Conservation (phyloP, 2,113 vertebrate genomes). For the human (Homo sapiens) region GRCh38 chr15:99819501-99820000, state of each 20-base stretch:
- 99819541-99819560: neutral
- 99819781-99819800: conserved; percentile 4
- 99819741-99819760: neutral
- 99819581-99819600: neutral
- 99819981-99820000: conserved; percentile 17
- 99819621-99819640: neutral
- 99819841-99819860: neutral
- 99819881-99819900: neutral
- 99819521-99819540: neutral
- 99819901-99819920: neutral
- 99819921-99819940: neutral
- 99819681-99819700: neutral
- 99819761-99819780: neutral
- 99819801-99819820: neutral
- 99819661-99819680: neutral
- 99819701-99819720: neutral
- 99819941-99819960: conserved; percentile 57
- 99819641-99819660: neutral
- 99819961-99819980: conserved; percentile 12
- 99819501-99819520: neutral
- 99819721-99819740: neutral
- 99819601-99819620: neutral
- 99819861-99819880: neutral
- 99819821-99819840: neutral
- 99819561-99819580: neutral